Conservation (phyloP, 2,797 vertebrate genomes). For the Oceanodroma leucorhoa region DNA sequence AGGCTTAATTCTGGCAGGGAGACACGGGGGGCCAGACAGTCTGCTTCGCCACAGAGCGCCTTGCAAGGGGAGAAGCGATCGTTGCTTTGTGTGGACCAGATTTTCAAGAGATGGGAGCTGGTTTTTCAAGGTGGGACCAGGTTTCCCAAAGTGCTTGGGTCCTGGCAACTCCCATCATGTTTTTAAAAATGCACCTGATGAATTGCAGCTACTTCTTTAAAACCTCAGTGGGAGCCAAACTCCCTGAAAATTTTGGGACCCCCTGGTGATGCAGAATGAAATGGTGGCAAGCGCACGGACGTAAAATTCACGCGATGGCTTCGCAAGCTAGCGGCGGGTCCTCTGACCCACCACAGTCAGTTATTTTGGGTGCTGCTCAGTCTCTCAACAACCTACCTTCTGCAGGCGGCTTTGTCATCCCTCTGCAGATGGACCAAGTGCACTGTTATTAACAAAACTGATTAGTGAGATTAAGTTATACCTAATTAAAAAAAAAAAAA, state of each 20-base stretch:
- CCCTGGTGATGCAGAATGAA: accelerated
- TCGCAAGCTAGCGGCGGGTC: accelerated
- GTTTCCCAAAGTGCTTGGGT: not conserved
- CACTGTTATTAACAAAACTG: not conserved
- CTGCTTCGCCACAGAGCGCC: not conserved
- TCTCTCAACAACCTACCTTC: not conserved
- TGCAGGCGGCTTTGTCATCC: not conserved
- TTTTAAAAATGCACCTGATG: not conserved
- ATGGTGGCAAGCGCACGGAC: accelerated
- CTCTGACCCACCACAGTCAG: not conserved
- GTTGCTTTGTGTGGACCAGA: not conserved
- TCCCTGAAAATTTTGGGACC: accelerated
- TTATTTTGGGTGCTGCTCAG: not conserved
- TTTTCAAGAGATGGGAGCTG: conserved; percentile 42
- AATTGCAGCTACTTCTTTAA: not conserved
- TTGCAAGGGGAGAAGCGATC: not conserved
- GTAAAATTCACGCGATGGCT: accelerated
- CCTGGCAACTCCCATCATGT: not conserved
- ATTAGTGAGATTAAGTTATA: not conserved
- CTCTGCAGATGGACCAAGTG: not conserved
- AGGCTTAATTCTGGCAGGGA: not conserved
- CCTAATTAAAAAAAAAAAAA: not conserved
- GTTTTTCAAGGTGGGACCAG: conserved; percentile 47
- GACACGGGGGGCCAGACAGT: not conserved
- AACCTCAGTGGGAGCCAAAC: not conserved